phyloP scores from a whole-genome alignment of 2,113 vertebrate genomes.

The Bufo gargarizans region DNA sequence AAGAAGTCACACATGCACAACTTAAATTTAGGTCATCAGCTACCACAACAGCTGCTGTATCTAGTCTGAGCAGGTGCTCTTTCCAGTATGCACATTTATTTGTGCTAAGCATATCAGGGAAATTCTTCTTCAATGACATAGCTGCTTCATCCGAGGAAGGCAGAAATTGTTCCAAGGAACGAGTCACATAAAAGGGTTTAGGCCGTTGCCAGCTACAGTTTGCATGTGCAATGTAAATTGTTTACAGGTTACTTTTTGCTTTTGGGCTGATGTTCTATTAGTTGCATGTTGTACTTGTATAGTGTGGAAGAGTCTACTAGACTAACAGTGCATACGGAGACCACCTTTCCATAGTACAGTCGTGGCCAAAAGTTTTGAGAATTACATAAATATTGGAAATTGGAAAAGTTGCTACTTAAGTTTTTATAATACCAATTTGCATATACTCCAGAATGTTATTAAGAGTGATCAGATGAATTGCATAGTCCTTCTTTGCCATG shows the following conservation, averaged over 20 bases:
- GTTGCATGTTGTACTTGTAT: neutral
- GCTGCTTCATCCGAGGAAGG: constrained; percentile 27
- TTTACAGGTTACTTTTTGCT: constrained; percentile 19
- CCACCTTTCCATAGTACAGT: no score
- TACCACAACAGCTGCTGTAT: constrained; percentile 54
- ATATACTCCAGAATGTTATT: no score
- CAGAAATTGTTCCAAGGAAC: constrained; percentile 8
- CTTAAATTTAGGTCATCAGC: constrained; percentile 43
- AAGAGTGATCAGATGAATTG: no score
- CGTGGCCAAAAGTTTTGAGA: no score
- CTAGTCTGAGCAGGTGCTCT: constrained; percentile 36
- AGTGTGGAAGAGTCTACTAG: neutral
- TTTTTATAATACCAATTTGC: no score
- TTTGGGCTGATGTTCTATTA: neutral
- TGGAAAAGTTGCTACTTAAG: no score
- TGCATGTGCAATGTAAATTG: constrained; percentile 21
- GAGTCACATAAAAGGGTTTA: neutral
- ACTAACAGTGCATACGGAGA: neutral
- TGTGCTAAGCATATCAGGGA: constrained; percentile 42
- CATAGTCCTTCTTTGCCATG: no score
- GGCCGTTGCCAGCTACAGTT: neutral
- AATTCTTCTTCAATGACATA: constrained; percentile 42
- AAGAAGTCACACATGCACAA: constrained; percentile 16
- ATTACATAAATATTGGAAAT: no score
- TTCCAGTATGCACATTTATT: constrained; percentile 52